phyloP scores from a whole-genome alignment of 1,140 invertebrate species.

The Pissodes strobi region DNA sequence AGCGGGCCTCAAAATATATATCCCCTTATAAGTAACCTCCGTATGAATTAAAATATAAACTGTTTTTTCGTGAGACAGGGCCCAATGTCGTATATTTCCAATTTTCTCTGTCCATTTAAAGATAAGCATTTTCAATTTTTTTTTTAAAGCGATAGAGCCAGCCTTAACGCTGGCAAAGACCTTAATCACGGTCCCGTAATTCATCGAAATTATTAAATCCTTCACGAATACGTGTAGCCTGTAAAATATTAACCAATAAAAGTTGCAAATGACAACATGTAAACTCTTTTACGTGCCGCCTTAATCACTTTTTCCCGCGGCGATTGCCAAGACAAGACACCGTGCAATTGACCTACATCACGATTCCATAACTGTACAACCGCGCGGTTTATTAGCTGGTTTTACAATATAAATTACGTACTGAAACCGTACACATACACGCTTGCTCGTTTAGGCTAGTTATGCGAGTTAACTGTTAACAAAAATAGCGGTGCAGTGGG shows the following conservation, averaged over 20 bases:
- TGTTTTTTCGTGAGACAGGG: too few species aligned
- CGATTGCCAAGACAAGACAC: slow-evolving; percentile 18
- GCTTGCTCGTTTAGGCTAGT: neutral
- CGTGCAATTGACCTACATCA: slow-evolving; percentile 27
- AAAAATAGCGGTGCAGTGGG: neutral
- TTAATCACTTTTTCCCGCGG: neutral
- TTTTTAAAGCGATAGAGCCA: too few species aligned
- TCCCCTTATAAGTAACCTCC: too few species aligned
- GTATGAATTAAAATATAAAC: too few species aligned
- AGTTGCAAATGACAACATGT: neutral
- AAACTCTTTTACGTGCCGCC: neutral
- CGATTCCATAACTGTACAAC: slow-evolving; percentile 20
- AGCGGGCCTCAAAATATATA: too few species aligned
- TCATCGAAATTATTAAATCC: neutral
- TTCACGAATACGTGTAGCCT: neutral
- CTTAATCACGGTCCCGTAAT: too few species aligned
- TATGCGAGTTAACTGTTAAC: neutral
- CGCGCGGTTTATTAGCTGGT: slow-evolving; percentile 7
- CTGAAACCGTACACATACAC: slow-evolving; percentile 16
- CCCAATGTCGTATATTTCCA: too few species aligned
- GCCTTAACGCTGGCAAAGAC: too few species aligned
- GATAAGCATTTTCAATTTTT: too few species aligned
- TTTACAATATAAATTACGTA: slow-evolving; percentile 27
- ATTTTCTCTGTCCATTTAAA: too few species aligned
- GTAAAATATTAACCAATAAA: slow-evolving; percentile 11